Evolutionary conservation across 1,140 invertebrate genomes (phyloP).

Genomic region (Drosophila sproati): DNA sequence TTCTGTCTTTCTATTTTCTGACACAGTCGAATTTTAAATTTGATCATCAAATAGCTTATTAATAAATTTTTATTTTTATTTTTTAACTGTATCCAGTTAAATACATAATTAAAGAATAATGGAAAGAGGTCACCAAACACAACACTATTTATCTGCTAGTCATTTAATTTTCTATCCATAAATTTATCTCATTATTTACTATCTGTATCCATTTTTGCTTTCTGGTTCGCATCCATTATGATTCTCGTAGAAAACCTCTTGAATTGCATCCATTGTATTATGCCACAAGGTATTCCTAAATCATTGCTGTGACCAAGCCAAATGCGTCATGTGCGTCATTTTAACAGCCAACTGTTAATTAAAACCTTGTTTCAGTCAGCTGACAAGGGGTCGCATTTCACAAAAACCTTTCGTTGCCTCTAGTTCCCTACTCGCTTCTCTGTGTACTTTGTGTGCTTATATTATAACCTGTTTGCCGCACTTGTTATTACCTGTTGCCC

Average conservation of each 20-base stretch:
- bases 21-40: not conserved
- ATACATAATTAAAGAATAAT: not conserved
- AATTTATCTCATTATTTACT: not conserved
- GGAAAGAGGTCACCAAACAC: not conserved
- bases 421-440: not conserved
- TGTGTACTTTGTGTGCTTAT: not conserved
- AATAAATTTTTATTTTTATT: not conserved
- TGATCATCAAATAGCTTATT: not conserved
- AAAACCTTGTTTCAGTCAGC: conserved; percentile 17
- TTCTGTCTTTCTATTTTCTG: not conserved
- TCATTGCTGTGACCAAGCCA: conserved; percentile 10
- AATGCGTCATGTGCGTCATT: conserved; percentile 17
- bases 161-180: no score
- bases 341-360: conserved; percentile 42
- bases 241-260: not conserved
- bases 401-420: not conserved
- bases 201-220: not conserved
- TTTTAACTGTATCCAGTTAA: not conserved
- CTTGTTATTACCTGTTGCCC: conserved; percentile 41
- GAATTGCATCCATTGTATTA: not conserved
- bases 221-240: not conserved
- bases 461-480: conserved; percentile 39
- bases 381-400: conserved; percentile 43
- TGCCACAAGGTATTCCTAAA: not conserved
- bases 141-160: no score